Conservation (phyloP, 2,888 invertebrate species). For the Drosophila nr. medialis region DNA sequence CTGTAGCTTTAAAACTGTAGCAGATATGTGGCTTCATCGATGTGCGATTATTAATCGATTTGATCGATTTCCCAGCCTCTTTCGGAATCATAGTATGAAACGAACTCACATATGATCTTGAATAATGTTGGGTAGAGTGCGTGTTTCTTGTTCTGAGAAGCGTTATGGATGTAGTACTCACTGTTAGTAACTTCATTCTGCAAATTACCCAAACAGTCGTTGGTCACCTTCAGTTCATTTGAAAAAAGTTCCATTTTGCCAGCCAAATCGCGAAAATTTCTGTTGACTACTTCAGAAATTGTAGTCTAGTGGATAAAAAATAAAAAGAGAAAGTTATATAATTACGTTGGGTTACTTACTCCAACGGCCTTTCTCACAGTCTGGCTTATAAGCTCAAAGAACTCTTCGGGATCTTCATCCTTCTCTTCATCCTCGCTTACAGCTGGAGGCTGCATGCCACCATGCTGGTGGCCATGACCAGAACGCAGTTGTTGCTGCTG, state of each 20-base stretch:
- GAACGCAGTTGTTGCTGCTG: conserved; percentile 5
- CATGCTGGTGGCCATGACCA: conserved; percentile 24
- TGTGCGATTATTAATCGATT: background rate
- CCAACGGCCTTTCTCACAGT: conserved; percentile 81
- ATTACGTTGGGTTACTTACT: conserved; percentile 47
- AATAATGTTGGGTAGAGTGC: background rate
- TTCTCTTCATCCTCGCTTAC: conserved; percentile 68
- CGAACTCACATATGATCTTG: background rate
- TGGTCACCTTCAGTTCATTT: conserved; percentile 73
- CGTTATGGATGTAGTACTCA: conserved; percentile 52
- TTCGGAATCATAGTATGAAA: background rate
- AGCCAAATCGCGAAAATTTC: conserved; percentile 79
- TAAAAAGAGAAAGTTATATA: background rate
- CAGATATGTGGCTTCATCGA: background rate
- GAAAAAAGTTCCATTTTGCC: conserved; percentile 78
- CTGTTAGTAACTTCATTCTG: conserved; percentile 77
- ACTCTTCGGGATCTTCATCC: conserved; percentile 83
- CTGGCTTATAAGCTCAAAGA: conserved; percentile 80
- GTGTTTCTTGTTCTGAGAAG: background rate
- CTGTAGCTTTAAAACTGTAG: no score
- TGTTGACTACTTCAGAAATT: conserved; percentile 73
- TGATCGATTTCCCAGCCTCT: background rate
- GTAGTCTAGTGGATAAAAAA: conserved; percentile 62
- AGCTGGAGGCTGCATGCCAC: conserved; percentile 23
- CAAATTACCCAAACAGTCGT: conserved; percentile 69